A percentile compares a stretch with the other conserved stretches of the same genome.
phyloP scores from a whole-genome alignment of 2,113 vertebrate genomes.

The Tringa solitaria region DNA sequence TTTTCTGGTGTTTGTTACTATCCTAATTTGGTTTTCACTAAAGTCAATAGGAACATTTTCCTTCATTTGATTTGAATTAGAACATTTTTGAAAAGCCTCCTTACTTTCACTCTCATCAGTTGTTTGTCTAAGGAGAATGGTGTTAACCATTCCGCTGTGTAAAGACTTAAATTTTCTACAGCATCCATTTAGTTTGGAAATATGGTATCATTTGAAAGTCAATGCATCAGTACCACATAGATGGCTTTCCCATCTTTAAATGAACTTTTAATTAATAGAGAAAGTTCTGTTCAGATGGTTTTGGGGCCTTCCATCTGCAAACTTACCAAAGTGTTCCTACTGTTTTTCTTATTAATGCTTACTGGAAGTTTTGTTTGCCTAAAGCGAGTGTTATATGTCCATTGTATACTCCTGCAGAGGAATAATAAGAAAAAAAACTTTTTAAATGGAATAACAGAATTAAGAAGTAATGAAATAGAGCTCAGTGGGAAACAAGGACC shows the following conservation, averaged over 20 bases:
- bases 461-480: background rate
- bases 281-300: background rate
- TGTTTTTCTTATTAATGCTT: background rate
- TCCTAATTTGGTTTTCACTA: background rate
- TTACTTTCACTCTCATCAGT: background rate
- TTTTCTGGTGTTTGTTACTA: background rate
- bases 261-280: background rate
- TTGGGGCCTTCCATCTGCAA: background rate
- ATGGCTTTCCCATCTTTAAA: background rate
- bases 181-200: background rate
- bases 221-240: background rate
- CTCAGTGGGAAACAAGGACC: background rate
- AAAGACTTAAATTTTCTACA: background rate
- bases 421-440: background rate
- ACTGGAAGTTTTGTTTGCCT: background rate
- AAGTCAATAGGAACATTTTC: background rate
- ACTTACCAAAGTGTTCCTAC: background rate
- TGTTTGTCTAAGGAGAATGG: background rate
- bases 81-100: background rate
- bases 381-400: background rate
- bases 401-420: background rate
- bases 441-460: background rate
- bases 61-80: background rate
- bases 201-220: background rate
- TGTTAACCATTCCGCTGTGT: background rate